These are phyloP conservation scores for Embidobia sp. DNA, from an alignment of 2,888 invertebrate genomes.

Conservation along the genomic window DNA sequence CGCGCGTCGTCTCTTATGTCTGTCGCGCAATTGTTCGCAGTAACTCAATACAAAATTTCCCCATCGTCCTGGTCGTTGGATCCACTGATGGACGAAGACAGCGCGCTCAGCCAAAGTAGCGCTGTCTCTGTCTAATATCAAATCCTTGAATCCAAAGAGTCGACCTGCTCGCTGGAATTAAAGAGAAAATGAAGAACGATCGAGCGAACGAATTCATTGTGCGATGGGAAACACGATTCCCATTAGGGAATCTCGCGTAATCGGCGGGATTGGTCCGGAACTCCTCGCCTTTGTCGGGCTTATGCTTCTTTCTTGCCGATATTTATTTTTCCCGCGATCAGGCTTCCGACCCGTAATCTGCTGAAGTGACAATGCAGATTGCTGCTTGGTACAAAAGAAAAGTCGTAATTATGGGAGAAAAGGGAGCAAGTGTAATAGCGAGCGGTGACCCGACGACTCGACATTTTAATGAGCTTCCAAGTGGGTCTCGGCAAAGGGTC, in stretches of 20 bases:
- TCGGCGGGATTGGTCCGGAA: slow-evolving; percentile 51
- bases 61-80: slow-evolving; percentile 3
- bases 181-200: slow-evolving; percentile 46
- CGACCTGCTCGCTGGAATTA: slow-evolving; percentile 9
- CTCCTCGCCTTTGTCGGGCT: slow-evolving; percentile 46
- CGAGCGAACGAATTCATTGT: slow-evolving; percentile 57
- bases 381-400: slow-evolving; percentile 39
- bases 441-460: slow-evolving; percentile 17
- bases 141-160: not conserved
- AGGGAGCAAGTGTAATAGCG: slow-evolving; percentile 30
- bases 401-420: slow-evolving; percentile 29
- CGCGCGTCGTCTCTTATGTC: slow-evolving; percentile 9
- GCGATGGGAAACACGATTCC: slow-evolving; percentile 47
- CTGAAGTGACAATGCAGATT: slow-evolving; percentile 49
- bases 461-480: slow-evolving; percentile 48
- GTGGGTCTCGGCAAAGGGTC: slow-evolving; percentile 23
- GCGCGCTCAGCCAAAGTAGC: not conserved
- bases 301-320: slow-evolving; percentile 28
- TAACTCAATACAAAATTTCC: slow-evolving; percentile 40
- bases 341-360: slow-evolving; percentile 18
- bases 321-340: slow-evolving; percentile 44
- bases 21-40: slow-evolving; percentile 29
- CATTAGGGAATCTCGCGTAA: slow-evolving; percentile 45
- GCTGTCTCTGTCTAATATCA: not conserved
- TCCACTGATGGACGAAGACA: slow-evolving; percentile 2